Base-by-base conservation (phyloP, 2,113 vertebrate genomes). In the Telmatochromis sp. region DNA sequence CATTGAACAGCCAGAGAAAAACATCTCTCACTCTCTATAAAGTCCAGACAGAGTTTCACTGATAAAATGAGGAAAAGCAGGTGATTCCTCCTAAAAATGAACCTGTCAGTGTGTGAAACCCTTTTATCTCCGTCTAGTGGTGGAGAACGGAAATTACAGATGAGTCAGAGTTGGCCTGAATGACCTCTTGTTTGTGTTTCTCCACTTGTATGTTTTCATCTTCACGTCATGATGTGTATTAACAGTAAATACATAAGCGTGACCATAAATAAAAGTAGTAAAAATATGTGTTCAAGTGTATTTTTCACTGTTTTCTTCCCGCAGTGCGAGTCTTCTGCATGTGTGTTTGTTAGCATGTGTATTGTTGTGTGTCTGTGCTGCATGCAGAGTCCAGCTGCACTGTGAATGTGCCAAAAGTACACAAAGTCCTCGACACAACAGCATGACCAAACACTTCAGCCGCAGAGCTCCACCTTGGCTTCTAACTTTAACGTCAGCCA, bases 361-460 rank as follows among this genome's bases (percentile, higher is more conserved):
- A 37, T 47, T 51, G 33, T 14, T 88, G 53, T 79, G 86, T 28
- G 58, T 86, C 55, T 37, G 63, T 87, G 86, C 33, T 47, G 28
- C 85, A 81, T 45, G 78, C 85, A 23, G 91, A 87, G 87, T 87
- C 85, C 91, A 93, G 94, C 94, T 93, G 92, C 92, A 92, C 37
- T 23, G 45, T 84, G 87, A 91, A 88, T 85, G 82, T 31, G 92
- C 92, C 87, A 89, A 86, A 81, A 84, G 87, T 45, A 89, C 91
- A 91, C 7, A 12, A 60, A 92, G 88, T 90, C 57, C 90, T 87
- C 45, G 12, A 45, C 84, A 81, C 87, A 63, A 51, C 89, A 80
- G 33, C 89, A 54, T 2, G 42, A 88, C 78, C 87, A 65, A 37
- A 89, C 86, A 79, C 80, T 75, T 91, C 81, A 12, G 79, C 73